Evolutionary conservation across 2,888 invertebrate species (phyloP).

Genomic region (Eupelmus urozonus): DNA sequence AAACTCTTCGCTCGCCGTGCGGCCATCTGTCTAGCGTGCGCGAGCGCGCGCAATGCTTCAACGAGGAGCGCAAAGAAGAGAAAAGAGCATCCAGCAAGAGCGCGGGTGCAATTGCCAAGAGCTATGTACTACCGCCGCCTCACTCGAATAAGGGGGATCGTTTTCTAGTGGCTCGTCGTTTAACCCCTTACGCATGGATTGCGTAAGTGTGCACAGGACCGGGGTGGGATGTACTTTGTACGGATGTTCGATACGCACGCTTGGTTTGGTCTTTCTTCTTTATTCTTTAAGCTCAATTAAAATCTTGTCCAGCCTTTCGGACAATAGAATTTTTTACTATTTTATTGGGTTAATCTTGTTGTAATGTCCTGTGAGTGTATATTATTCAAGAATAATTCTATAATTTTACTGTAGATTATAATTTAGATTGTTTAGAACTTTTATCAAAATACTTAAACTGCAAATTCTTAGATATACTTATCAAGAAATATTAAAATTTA

Average conservation of each 20-base stretch:
- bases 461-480: too few relatives aligned
- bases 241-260: slow-evolving; percentile 45
- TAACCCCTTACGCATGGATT: slow-evolving; percentile 67
- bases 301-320: slow-evolving; percentile 21
- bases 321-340: not conserved
- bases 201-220: too few relatives aligned
- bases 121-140: too few relatives aligned
- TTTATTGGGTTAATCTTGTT: too few relatives aligned
- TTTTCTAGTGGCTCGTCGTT: slow-evolving; percentile 76
- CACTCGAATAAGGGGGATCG: too few relatives aligned
- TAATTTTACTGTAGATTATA: too few relatives aligned
- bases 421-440: too few relatives aligned
- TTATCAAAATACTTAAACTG: too few relatives aligned
- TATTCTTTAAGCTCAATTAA: slow-evolving; percentile 37
- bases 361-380: too few relatives aligned
- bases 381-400: too few relatives aligned
- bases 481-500: too few relatives aligned
- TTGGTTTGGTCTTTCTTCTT: slow-evolving; percentile 12
- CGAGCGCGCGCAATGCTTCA: slow-evolving; percentile 4
- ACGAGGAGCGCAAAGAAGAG: slow-evolving; percentile 54
- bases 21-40: slow-evolving; percentile 71
- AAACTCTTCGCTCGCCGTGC: slow-evolving; percentile 67
- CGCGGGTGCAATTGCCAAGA: slow-evolving; percentile 54
- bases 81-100: slow-evolving; percentile 73
- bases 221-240: slow-evolving; percentile 42